phyloP scores from a whole-genome alignment of 2,888 invertebrate species.

The Exephanes ischioxanthus region DNA sequence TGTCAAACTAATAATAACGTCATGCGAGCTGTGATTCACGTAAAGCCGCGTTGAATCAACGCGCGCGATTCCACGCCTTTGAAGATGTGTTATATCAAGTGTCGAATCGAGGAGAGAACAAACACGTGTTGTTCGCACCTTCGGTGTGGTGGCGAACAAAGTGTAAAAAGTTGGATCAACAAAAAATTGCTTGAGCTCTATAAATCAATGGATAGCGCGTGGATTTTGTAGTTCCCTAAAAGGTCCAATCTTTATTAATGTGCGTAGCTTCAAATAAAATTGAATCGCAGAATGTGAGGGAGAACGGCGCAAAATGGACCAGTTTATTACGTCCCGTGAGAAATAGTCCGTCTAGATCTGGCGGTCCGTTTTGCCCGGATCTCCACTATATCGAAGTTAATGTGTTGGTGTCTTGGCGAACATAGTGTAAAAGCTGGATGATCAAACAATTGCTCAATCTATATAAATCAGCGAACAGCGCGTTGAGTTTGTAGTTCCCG shows the following conservation, averaged over 20 bases:
- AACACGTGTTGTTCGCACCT: slow-evolving; percentile 28
- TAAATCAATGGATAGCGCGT: slow-evolving; percentile 34
- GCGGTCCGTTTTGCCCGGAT: too few species aligned
- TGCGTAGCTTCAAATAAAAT: slow-evolving; percentile 30
- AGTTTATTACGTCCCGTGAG: too few species aligned
- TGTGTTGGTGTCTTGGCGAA: slow-evolving; percentile 20
- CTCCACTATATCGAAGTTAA: neutral
- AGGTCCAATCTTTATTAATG: slow-evolving; percentile 21
- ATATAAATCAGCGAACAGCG: slow-evolving; percentile 24
- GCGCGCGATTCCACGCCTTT: slow-evolving; percentile 5
- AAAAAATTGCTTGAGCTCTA: slow-evolving; percentile 44
- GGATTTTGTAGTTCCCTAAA: slow-evolving; percentile 32
- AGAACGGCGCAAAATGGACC: too few species aligned
- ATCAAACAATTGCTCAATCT: slow-evolving; percentile 45
- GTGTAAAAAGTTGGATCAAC: slow-evolving; percentile 48
- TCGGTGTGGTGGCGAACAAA: slow-evolving; percentile 33
- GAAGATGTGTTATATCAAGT: slow-evolving; percentile 32
- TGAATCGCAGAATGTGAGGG: slow-evolving; percentile 26
- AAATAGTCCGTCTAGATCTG: too few species aligned
- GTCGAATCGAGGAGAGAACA: slow-evolving; percentile 14
- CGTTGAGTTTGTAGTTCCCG: slow-evolving; percentile 34
- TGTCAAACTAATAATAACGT: slow-evolving; percentile 66
- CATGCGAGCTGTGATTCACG: slow-evolving; percentile 63
- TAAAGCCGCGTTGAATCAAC: slow-evolving; percentile 49
- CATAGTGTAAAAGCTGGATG: slow-evolving; percentile 50